phyloP scores from a whole-genome alignment of 2,113 vertebrate species.

The Amphiprion ocellaris region DNA sequence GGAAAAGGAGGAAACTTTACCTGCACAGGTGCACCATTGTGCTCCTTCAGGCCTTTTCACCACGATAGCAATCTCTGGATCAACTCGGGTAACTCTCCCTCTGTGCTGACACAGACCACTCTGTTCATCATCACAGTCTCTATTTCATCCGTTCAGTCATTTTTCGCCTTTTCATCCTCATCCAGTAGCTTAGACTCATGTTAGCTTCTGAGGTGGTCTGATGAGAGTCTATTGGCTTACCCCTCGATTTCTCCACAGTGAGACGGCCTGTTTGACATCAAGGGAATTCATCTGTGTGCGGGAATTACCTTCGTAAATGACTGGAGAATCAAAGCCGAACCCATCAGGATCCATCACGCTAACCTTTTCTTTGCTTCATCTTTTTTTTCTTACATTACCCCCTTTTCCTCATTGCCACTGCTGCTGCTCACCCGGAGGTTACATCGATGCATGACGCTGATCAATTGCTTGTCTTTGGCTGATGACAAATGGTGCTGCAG shows the following conservation, averaged over 20 bases:
- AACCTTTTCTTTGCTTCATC: constrained; percentile 40
- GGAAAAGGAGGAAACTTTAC: constrained; percentile 24
- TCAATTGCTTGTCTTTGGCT: constrained; percentile 45
- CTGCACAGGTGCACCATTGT: constrained; percentile 71
- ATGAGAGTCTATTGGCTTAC: constrained; percentile 35
- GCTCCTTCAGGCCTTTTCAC: constrained; percentile 43
- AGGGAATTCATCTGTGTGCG: constrained; percentile 58
- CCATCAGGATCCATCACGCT: constrained; percentile 43
- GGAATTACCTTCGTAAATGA: constrained; percentile 61
- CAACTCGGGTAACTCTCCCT: constrained; percentile 42
- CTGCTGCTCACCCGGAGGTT: constrained; percentile 33
- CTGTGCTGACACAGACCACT: constrained; percentile 44
- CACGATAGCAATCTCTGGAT: constrained; percentile 63
- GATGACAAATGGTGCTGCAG: constrained; percentile 35
- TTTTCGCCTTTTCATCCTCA: constrained; percentile 43
- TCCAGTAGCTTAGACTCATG: constrained; percentile 21
- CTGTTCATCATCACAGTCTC: constrained; percentile 61
- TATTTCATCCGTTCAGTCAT: constrained; percentile 48
- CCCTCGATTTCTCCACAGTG: constrained; percentile 69
- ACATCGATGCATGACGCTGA: constrained; percentile 21
- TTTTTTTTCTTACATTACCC: neutral
- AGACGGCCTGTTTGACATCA: constrained; percentile 46
- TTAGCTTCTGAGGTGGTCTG: constrained; percentile 7
- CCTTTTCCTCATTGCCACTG: constrained; percentile 10
- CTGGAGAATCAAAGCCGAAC: constrained; percentile 54